Conservation (phyloP, 2,113 vertebrate species). For the Martes martes region DNA sequence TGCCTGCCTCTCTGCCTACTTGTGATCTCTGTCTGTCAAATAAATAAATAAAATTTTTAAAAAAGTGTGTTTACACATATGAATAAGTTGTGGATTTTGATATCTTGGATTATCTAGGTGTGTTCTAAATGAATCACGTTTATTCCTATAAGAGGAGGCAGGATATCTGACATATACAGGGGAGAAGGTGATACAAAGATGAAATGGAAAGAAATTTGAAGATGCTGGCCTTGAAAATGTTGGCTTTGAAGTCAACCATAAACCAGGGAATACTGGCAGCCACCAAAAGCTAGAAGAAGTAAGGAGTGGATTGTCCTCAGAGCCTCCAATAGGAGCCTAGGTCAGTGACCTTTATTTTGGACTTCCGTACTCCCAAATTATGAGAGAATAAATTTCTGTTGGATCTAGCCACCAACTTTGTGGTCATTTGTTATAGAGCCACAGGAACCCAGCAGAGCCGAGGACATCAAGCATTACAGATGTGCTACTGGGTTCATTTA, state of each 20-base stretch:
- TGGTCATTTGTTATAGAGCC: background rate
- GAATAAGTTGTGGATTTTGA: background rate
- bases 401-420: background rate
- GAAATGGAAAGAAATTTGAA: background rate
- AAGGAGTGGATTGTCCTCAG: background rate
- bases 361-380: background rate
- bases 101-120: background rate
- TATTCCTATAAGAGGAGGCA: background rate
- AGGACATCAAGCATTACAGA: slow-evolving; percentile 21
- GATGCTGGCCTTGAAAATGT: background rate
- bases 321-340: background rate
- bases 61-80: background rate
- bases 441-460: background rate
- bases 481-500: background rate
- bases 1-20: too few relatives aligned
- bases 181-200: background rate
- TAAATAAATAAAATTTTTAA: background rate
- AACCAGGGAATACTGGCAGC: background rate
- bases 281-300: background rate
- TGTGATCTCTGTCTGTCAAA: too few relatives aligned
- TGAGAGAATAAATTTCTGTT: background rate
- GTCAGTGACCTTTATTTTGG: background rate
- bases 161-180: background rate
- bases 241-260: background rate
- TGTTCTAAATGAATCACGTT: background rate